Base-by-base conservation (phyloP, 2,797 vertebrate genomes). In the Xerus rutilus region DNA sequence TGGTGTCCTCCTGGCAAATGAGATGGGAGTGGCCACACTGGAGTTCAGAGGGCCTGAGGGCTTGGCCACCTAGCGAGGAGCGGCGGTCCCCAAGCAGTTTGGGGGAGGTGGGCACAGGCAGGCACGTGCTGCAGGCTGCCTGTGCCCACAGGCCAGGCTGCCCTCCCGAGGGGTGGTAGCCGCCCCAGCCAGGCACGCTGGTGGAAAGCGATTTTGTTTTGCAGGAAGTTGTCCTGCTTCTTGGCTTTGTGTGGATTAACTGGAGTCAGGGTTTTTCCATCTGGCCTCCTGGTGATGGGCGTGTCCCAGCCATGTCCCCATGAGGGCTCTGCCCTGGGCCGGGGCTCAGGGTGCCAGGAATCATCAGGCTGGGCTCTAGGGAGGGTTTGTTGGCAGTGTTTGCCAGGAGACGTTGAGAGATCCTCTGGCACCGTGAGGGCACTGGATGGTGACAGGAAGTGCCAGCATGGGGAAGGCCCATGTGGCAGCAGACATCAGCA, bases 81-180 rank as follows among this genome's bases (percentile, higher is more conserved):
- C 28, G 1, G 7, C 9, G 2, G 49, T 14, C 28, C 86, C 67
- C 4, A 4, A n/a, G 86, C 17, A 5, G 15, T 10, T 6, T 17
- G 54, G 0, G 39, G 59, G 35, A 78, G 18, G 74, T 3, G 21
- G 32, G 1, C 1, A 10, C 39, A 4, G 0, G 17, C n/a, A 1
- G 2, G 35, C 35, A 5, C 30, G 7, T 9, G 0, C 1, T 18
- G 4, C 5, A 5, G 2, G 25, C 35, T 25, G 21, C 12, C n/a
- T n/a, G n/a, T n/a, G n/a, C n/a, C n/a, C n/a, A n/a, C n/a, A n/a
- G n/a, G n/a, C n/a, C n/a, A n/a, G n/a, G n/a, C n/a, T n/a, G n/a
- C n/a, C n/a, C n/a, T n/a, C n/a, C n/a, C n/a, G n/a, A n/a, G n/a
- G n/a, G n/a, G n/a, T n/a, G n/a, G n/a, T n/a, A n/a, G n/a, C n/a